Evolutionary conservation across 2,888 invertebrate genomes (phyloP), one percentile per base, ranked within the genome.

Genomic region (Rosalia funebris): DNA sequence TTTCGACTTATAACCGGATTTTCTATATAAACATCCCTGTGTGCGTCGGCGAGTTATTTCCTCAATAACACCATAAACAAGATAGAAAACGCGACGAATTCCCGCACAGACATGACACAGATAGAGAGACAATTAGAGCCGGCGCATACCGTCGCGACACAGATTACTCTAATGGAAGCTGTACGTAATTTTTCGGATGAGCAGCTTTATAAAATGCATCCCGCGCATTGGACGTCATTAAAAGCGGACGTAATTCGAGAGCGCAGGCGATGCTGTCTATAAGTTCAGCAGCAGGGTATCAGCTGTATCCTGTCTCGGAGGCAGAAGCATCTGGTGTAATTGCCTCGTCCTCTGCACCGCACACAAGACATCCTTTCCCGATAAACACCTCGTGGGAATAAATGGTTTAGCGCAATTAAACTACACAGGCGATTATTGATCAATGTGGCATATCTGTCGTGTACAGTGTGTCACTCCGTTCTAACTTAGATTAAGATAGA

Each of bases 111-210:
- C 45, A 37, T 9, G 14, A 11, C 14, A 2, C 36, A 36, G 36
- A 46, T 37, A 55, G 17, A 17, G 31, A 37, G 34, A 25, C 46
- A 36, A 46, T 46, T 17, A 46, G 19, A 17, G 12, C 3, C 36
- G 39, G 14, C 19, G 50, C 39, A 25, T 14, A 39, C 39, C 15
- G 3, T 9, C n/a, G 19, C 20, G 12, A 39, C 39, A 16, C 11
- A 36, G 46, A 56, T 56, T 54, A 16, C 20, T 25, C 12, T 56
- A 56, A 56, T 56, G 46, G 56, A 46, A 36, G 16, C 56, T 1
- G 14, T 15, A 19, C 54, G 32, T 37, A 46, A 56, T 56, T 56
- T 46, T 56, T 39, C 45, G 46, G 25, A 50, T 39, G 14, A 50
- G 25, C 25, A 9, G 11, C 20, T 39, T 5, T 25, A 9, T 25